Evolutionary conservation across 2,888 invertebrate genomes (phyloP), one percentile per base, ranked within the genome.

Genomic region (Lycia hirtaria): DNA sequence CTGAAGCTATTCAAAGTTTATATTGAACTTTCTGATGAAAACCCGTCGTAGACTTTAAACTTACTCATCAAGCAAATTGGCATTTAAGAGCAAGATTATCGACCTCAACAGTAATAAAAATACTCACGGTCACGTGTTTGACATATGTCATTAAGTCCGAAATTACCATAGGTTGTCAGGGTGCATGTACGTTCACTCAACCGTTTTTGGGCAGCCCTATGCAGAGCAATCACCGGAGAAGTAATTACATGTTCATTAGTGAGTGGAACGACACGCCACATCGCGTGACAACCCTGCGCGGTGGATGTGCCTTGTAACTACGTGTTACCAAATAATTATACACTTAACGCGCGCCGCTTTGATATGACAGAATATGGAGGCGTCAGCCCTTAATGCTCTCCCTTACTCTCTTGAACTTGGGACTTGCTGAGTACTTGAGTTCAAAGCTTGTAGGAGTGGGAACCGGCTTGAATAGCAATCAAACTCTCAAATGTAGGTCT

Each of bases 201-300:
- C 15, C 26, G 24, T 33, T 45, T 49, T 33, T 41, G 53, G 69
- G 17, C 71, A 75, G 38, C 76, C 78, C 75, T 76, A 69, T 71
- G 70, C 69, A 62, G 67, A 73, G 75, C 76, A 82, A 83, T 81
- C 78, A 77, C 61, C 68, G 71, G 68, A 79, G 77, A 78, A 80
- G 82, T 87, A 88, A 88, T 88, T 87, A 88, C 84, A 80, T 82
- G 83, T 85, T 87, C 85, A 87, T 87, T 87, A 87, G 76, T 76
- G 77, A 75, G 76, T 70, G 71, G 71, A 75, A 73, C 73, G 78
- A 71, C 88, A 87, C 87, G 88, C 83, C 68, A 87, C 78, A 75
- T 87, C 78, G 88, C 87, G 87, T 89, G 88, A 76, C 80, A 71
- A 62, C 64, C 64, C 56, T 48, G 65, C 67, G 69, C 58, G 65